phyloP scores from a whole-genome alignment of 1,140 invertebrate genomes.

The Drosophila mojavensis region DNA sequence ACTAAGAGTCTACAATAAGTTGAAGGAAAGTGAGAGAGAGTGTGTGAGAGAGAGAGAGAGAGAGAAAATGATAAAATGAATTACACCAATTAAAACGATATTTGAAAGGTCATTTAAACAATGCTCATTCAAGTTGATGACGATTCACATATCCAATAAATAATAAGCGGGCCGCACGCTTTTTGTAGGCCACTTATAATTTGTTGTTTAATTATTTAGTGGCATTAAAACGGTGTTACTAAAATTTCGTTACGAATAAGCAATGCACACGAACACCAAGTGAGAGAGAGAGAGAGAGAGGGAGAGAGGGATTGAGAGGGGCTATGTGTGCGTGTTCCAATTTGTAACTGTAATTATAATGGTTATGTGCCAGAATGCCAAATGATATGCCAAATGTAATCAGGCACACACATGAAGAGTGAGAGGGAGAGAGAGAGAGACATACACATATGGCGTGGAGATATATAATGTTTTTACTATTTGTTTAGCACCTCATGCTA shows the following conservation, averaged over 20 bases:
- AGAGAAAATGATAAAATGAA: neutral
- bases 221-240: conserved; percentile 19
- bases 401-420: neutral
- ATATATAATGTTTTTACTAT: conserved; percentile 27
- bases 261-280: conserved; percentile 1
- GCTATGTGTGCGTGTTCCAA: conserved; percentile 14
- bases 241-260: conserved; percentile 34
- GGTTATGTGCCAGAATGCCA: conserved; percentile 30
- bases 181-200: conserved; percentile 29
- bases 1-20: neutral
- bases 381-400: conserved; percentile 33
- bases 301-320: neutral
- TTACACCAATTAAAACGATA: too few relatives aligned
- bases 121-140: neutral
- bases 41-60: neutral
- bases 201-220: conserved; percentile 26
- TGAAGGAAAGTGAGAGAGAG: too few relatives aligned
- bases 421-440: neutral
- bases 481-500: conserved; percentile 35
- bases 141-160: neutral
- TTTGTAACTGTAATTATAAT: conserved; percentile 56
- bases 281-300: neutral
- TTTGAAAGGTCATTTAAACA: neutral
- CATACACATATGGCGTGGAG: neutral
- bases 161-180: neutral